phyloP scores from a whole-genome alignment of 2,888 invertebrate genomes.

The Hirtodrosophila trivittata region DNA sequence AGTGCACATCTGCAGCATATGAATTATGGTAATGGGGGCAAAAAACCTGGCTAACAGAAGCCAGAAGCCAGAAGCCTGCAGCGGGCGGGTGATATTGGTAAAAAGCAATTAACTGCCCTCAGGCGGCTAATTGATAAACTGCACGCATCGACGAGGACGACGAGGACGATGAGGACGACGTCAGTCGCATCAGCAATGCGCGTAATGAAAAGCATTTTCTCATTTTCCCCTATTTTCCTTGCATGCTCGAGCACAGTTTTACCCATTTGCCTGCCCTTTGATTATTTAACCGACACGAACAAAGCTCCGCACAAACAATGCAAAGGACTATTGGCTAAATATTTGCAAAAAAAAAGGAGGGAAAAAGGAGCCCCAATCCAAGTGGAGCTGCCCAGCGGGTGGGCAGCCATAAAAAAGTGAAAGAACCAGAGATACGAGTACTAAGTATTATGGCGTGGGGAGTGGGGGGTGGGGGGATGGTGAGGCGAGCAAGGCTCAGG shows the following conservation, averaged over 20 bases:
- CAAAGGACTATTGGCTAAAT: slow-evolving; percentile 71
- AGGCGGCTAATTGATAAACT: slow-evolving; percentile 74
- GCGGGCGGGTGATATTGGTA: slow-evolving; percentile 26
- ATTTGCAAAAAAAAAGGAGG: slow-evolving; percentile 47
- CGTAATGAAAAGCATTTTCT: slow-evolving; percentile 68
- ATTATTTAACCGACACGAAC: slow-evolving; percentile 60
- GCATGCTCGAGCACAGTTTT: too few species aligned
- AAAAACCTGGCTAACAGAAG: too few species aligned
- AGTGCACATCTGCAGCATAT: slow-evolving; percentile 1
- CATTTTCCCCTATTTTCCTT: slow-evolving; percentile 4
- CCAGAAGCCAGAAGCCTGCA: not conserved
- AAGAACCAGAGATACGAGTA: slow-evolving; percentile 14
- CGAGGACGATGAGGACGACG: slow-evolving; percentile 8
- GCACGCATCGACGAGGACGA: slow-evolving; percentile 49
- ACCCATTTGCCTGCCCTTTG: slow-evolving; percentile 30
- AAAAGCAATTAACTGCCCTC: slow-evolving; percentile 71
- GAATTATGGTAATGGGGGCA: not conserved
- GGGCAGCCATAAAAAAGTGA: slow-evolving; percentile 51
- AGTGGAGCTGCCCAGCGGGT: slow-evolving; percentile 29
- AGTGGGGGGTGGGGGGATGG: not conserved
- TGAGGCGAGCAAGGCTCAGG: slow-evolving; percentile 22
- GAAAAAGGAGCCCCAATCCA: not conserved
- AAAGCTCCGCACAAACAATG: slow-evolving; percentile 67
- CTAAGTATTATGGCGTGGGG: slow-evolving; percentile 18
- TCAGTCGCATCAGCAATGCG: slow-evolving; percentile 60